Conservation (phyloP, 2,113 vertebrate genomes). For the Daboia siamensis region DNA sequence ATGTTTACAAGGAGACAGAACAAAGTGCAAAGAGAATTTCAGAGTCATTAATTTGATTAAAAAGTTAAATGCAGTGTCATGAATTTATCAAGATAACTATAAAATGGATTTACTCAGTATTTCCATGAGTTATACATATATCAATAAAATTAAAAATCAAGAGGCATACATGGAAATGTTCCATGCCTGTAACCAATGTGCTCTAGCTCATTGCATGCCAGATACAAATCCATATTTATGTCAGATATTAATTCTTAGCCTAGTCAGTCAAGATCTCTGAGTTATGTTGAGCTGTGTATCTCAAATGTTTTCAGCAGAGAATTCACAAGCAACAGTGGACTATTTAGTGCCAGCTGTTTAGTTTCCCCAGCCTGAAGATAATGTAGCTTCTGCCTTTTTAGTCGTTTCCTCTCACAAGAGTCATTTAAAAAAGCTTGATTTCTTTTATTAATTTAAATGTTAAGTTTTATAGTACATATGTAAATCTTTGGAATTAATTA, state of each 20-base stretch:
- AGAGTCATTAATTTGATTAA: conserved; percentile 29
- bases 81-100: conserved; percentile 20
- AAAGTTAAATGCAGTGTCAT: conserved; percentile 14
- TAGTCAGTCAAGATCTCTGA: background rate
- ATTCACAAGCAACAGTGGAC: background rate
- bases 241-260: conserved; percentile 21
- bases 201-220: background rate
- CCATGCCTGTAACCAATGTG: conserved; percentile 7
- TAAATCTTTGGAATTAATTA: background rate
- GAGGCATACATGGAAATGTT: background rate
- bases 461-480: background rate
- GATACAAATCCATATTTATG: conserved; percentile 7
- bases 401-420: background rate
- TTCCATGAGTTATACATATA: background rate
- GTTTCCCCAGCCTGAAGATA: background rate
- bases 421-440: background rate
- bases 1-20: conserved; percentile 4
- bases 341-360: background rate
- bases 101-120: conserved; percentile 22
- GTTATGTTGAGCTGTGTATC: background rate
- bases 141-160: conserved; percentile 17
- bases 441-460: background rate
- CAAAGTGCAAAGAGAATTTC: conserved; percentile 11
- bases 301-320: background rate
- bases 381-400: background rate